Evolutionary conservation across 2,888 invertebrate species (phyloP), one percentile per base, ranked within the genome.

Genomic region (Rutpela maculata): DNA sequence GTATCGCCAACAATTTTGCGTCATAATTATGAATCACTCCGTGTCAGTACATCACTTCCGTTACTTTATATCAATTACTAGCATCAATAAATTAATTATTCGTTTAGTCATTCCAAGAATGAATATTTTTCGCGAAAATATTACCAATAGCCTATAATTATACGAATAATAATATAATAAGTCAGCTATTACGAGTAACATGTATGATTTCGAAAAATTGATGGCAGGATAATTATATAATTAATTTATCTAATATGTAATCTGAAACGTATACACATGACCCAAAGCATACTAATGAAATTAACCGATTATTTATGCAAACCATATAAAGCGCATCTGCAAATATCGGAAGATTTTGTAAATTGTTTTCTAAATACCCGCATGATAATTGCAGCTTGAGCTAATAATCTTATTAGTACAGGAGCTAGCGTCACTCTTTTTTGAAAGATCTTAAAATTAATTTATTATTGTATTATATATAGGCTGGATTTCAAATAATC

Each of bases 251-350:
- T n/a, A 15, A 35, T 17, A 35, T 17, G 31, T 35, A 17, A 35
- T 31, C n/a, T 63, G n/a, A 17, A 17, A 31, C 35, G 62, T 43
- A 66, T 5, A 5, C 18, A 19, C 50, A 66, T 22, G 38, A 66
- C 50, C 66, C 11, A 19, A 15, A 18, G 65, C 31, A 66, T 38
- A 19, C 38, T 38, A 66, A 66, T 38, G 38, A 66, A 68, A 26
- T 55, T 55, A 68, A 56, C 67, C 56, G 26, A 55, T 68, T 55
- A 55, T 55, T 50, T 55, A 50, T 68, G 15, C 56, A 15, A 31
- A 18, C 69, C 69, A 56, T 69, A 69, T 69, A 59, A 69, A 69
- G 62, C 22, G 59, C 69, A 59, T 67, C 67, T 9, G n/a, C 65
- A 17, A 31, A 31, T 43, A 43, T 43, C 18, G 43, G 15, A 65